Conservation (phyloP, 1,140 invertebrate species). For the Hypothenemus hampei region DNA sequence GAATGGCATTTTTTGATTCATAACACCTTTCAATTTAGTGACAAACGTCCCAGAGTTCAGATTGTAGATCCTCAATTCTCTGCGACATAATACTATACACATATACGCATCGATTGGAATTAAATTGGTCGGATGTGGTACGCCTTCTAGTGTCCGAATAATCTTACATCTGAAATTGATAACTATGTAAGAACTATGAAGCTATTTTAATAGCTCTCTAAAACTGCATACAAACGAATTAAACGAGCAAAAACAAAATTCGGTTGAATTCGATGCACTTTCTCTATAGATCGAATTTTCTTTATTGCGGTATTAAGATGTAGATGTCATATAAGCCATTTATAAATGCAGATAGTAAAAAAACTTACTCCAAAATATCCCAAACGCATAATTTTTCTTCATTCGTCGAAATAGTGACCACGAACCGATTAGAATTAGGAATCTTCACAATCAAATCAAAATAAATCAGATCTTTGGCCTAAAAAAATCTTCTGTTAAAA, state of each 20-base stretch:
- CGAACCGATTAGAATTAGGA: conserved; percentile 56
- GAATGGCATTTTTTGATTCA: conserved; percentile 90
- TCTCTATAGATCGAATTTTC: too few relatives aligned
- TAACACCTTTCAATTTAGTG: conserved; percentile 75
- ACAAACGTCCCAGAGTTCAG: conserved; percentile 66
- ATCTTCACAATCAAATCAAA: conserved; percentile 55
- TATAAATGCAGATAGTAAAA: too few relatives aligned
- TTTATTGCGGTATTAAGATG: too few relatives aligned
- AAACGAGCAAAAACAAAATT: too few relatives aligned
- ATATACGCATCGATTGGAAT: conserved; percentile 66
- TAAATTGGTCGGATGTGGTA: conserved; percentile 64
- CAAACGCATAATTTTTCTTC: conserved; percentile 74
- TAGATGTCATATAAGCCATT: not conserved
- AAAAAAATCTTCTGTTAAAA: not conserved
- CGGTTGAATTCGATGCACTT: too few relatives aligned
- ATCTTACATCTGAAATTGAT: conserved; percentile 51
- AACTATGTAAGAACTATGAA: too few relatives aligned
- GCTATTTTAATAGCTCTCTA: too few relatives aligned
- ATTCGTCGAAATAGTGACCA: conserved; percentile 67
- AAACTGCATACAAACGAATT: too few relatives aligned
- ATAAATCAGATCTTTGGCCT: conserved; percentile 24
- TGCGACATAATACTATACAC: conserved; percentile 72
- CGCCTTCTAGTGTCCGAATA: conserved; percentile 63
- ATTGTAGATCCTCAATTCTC: conserved; percentile 76
- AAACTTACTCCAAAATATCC: conserved; percentile 60